phyloP scores from a whole-genome alignment of 2,888 invertebrate species.

The Spatulosminthurus flaviceps region DNA sequence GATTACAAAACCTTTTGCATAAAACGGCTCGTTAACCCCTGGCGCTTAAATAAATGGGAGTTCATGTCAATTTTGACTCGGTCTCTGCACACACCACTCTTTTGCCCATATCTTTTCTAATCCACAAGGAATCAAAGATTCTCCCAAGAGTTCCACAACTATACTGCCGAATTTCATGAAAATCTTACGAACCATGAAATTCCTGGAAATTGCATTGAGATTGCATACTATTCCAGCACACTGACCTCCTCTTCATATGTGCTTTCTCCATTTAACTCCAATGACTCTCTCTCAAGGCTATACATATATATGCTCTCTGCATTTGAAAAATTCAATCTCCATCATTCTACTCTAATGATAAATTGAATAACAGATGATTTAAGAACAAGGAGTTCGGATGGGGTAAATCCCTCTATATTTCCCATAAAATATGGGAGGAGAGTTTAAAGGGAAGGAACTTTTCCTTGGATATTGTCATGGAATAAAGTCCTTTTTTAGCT shows the following conservation, averaged over 20 bases:
- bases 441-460: no score
- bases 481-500: no score
- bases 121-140: constrained; percentile 1
- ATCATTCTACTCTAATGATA: no score
- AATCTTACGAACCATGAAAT: neutral
- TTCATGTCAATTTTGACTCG: neutral
- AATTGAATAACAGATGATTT: no score
- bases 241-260: neutral
- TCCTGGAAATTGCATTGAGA: neutral
- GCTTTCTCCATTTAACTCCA: neutral
- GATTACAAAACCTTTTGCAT: neutral
- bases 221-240: neutral
- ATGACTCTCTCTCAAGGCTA: neutral
- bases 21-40: constrained; percentile 18
- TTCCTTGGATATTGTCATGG: no score
- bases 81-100: neutral
- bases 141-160: neutral
- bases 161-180: neutral
- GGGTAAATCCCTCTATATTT: no score
- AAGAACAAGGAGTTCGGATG: no score
- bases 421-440: no score
- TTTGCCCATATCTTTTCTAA: neutral
- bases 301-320: no score
- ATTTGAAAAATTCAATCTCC: no score
- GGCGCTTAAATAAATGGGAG: constrained; percentile 14